Percentiles rank a stretch among this genome's conserved stretches.
phyloP scores from a whole-genome alignment of 92 coral and sea anemone species.

The Micromussa lordhowensis region DNA sequence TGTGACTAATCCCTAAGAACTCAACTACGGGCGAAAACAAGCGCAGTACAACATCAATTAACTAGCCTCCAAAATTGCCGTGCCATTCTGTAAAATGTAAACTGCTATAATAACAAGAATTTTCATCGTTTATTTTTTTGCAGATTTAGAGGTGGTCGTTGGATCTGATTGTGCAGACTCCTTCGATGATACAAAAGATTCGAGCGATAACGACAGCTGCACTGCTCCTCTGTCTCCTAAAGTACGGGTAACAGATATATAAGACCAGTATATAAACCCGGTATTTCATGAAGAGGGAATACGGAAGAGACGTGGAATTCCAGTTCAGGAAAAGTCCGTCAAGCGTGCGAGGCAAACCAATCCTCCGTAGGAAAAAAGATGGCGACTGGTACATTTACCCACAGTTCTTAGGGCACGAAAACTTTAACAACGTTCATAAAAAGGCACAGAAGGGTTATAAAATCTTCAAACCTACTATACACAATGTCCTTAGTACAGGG shows the following conservation, averaged over 20 bases:
- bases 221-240: conserved; percentile 29
- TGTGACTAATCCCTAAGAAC: neutral
- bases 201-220: conserved; percentile 20
- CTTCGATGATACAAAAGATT: neutral
- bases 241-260: conserved; percentile 4
- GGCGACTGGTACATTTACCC: no score
- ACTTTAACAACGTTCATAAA: no score
- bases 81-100: neutral
- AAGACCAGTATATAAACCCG: neutral
- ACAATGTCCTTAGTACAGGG: no score
- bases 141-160: conserved; percentile 27
- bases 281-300: neutral
- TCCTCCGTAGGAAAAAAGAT: no score
- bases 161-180: conserved; percentile 31
- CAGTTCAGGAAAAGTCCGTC: neutral
- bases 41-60: neutral
- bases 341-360: no score
- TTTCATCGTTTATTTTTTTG: neutral
- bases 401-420: no score
- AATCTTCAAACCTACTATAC: no score
- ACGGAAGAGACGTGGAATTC: neutral
- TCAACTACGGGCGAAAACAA: neutral
- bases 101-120: no score
- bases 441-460: no score
- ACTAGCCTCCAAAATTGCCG: neutral